Evolutionary conservation across 2,888 invertebrate genomes (phyloP).

Genomic region (Drosophila nigricruria): DNA sequence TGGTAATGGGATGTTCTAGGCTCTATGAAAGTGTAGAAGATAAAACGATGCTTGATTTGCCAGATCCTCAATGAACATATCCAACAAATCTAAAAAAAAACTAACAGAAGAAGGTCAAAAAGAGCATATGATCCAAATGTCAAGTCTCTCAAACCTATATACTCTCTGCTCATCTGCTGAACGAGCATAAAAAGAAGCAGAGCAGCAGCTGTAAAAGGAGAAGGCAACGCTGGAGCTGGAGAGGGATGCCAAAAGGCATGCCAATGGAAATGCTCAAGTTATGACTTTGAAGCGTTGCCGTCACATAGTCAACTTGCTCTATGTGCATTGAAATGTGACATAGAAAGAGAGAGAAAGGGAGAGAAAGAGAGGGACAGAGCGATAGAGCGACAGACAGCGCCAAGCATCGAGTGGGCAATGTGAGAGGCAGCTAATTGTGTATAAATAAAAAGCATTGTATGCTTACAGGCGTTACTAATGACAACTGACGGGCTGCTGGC

Average conservation of each 20-base stretch:
- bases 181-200: neutral
- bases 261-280: slow-evolving; percentile 52
- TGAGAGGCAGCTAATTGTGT: slow-evolving; percentile 7
- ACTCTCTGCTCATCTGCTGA: neutral
- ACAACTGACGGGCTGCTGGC: slow-evolving; percentile 22
- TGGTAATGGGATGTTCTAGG: too few relatives aligned
- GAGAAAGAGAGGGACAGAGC: neutral
- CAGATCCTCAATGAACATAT: too few relatives aligned
- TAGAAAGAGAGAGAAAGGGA: neutral
- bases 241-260: slow-evolving; percentile 39
- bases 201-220: neutral
- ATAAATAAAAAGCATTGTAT: slow-evolving; percentile 29
- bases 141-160: neutral
- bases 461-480: slow-evolving; percentile 39
- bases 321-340: slow-evolving; percentile 39
- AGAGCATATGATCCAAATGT: too few relatives aligned
- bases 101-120: too few relatives aligned
- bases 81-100: too few relatives aligned
- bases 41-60: too few relatives aligned
- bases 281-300: slow-evolving; percentile 64
- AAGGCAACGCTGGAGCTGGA: neutral
- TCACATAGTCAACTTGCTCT: slow-evolving; percentile 34
- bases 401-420: neutral
- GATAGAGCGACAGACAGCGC: neutral
- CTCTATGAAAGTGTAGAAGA: too few relatives aligned